Conservation (phyloP, 1,140 invertebrate species). For the Plodia interpunctella region DNA sequence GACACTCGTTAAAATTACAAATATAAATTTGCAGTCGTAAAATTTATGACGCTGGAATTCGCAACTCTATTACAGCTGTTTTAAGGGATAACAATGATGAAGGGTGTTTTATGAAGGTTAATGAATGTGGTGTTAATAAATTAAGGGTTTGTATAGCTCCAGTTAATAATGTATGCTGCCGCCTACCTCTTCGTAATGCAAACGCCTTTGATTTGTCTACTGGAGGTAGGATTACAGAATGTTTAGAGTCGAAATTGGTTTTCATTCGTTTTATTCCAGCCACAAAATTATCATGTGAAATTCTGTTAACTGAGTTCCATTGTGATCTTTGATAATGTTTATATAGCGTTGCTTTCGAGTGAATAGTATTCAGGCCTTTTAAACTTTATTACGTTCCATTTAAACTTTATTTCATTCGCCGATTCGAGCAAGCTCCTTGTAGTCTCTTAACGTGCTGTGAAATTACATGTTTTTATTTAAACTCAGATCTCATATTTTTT, state of each 20-base stretch:
- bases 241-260: conserved; percentile 18
- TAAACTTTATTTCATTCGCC: no score
- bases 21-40: background rate
- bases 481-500: no score
- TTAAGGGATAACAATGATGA: background rate
- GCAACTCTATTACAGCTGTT: background rate
- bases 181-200: conserved; percentile 26
- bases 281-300: no score
- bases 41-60: background rate
- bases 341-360: no score
- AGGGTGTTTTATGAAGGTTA: background rate
- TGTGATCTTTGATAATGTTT: no score
- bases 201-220: conserved; percentile 47
- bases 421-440: background rate
- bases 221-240: conserved; percentile 24
- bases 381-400: no score
- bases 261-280: conserved; percentile 14
- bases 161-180: conserved; percentile 48
- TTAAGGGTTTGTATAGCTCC: conserved; percentile 23
- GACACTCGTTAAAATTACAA: background rate
- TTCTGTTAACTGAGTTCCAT: no score
- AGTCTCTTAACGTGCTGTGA: no score
- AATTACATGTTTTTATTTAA: no score
- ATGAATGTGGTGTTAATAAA: conserved; percentile 1
- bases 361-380: no score